Percentiles rank a stretch among this genome's conserved stretches.
Conservation (phyloP, 2,797 vertebrate genomes). For the Sciurus carolinensis region DNA sequence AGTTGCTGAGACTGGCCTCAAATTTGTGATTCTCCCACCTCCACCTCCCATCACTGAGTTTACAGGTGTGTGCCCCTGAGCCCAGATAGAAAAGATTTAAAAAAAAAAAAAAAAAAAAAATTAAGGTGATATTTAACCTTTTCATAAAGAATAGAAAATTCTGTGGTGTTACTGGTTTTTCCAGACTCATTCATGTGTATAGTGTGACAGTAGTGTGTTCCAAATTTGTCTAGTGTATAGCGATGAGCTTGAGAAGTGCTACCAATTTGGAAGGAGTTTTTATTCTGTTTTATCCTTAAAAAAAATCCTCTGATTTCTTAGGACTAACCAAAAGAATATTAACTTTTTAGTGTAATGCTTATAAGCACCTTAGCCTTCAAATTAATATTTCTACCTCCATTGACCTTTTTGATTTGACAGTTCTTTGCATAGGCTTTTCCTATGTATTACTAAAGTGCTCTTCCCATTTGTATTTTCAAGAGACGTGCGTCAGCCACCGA, state of each 20-base stretch:
- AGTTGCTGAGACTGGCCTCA: too few relatives aligned
- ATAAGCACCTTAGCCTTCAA: not conserved
- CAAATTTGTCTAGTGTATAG: not conserved
- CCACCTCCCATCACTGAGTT: too few relatives aligned
- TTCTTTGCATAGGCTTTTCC: constrained; percentile 6
- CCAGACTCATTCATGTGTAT: not conserved
- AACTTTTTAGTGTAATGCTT: constrained; percentile 37
- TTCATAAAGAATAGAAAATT: constrained; percentile 39
- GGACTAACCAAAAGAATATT: not conserved
- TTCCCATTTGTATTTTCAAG: constrained; percentile 42
- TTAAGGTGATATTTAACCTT: constrained; percentile 20
- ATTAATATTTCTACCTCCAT: not conserved
- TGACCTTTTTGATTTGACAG: not conserved
- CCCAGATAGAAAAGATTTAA: too few relatives aligned
- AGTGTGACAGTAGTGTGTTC: not conserved
- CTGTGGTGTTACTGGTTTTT: constrained; percentile 10
- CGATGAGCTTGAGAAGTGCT: not conserved
- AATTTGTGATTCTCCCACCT: too few relatives aligned
- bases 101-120: not conserved
- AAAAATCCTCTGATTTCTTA: not conserved
- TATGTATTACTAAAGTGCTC: not conserved
- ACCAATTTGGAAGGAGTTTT: not conserved
- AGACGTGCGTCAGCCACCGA: not conserved
- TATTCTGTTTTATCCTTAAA: constrained; percentile 18
- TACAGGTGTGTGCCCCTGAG: too few relatives aligned